Conservation (phyloP, 2,113 vertebrate genomes). For the Ophiodon elongatus region DNA sequence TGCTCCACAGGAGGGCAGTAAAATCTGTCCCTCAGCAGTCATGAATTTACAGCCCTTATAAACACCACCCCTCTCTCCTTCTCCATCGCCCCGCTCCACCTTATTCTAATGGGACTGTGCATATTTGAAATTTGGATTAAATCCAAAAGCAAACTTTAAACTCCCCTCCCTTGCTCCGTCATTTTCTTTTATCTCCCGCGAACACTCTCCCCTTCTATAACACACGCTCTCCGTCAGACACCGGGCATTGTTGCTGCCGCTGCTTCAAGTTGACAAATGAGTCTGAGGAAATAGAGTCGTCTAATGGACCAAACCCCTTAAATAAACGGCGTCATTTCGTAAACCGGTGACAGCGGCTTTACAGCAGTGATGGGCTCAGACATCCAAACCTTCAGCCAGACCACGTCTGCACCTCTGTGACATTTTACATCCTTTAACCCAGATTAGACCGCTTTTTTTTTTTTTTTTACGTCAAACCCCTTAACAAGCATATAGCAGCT, state of each 20-base stretch:
- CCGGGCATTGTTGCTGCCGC: slow-evolving; percentile 34
- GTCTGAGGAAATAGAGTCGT: slow-evolving; percentile 58
- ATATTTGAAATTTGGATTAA: slow-evolving; percentile 70
- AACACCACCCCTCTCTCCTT: slow-evolving; percentile 44
- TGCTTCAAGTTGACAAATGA: slow-evolving; percentile 62
- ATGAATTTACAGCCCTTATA: slow-evolving; percentile 74
- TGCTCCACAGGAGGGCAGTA: slow-evolving; percentile 70
- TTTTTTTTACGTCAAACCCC: slow-evolving; percentile 48
- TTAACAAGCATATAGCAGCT: slow-evolving; percentile 50
- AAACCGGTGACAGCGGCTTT: slow-evolving; percentile 42
- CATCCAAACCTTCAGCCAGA: slow-evolving; percentile 32
- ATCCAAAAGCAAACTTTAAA: slow-evolving; percentile 65
- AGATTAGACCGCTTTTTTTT: slow-evolving; percentile 43
- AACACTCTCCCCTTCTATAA: slow-evolving; percentile 53
- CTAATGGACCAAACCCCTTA: slow-evolving; percentile 59
- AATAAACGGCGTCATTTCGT: slow-evolving; percentile 60
- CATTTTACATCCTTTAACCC: slow-evolving; percentile 60
- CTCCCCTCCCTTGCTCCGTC: slow-evolving; percentile 44
- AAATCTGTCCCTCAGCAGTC: slow-evolving; percentile 65
- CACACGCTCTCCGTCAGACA: slow-evolving; percentile 27
- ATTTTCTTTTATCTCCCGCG: slow-evolving; percentile 65
- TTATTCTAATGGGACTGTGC: slow-evolving; percentile 58
- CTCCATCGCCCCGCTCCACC: slow-evolving; percentile 16
- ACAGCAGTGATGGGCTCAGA: slow-evolving; percentile 8
- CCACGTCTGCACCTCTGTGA: slow-evolving; percentile 36